Conservation (phyloP, 2,113 vertebrate genomes). For the Xenopus borealis region DNA sequence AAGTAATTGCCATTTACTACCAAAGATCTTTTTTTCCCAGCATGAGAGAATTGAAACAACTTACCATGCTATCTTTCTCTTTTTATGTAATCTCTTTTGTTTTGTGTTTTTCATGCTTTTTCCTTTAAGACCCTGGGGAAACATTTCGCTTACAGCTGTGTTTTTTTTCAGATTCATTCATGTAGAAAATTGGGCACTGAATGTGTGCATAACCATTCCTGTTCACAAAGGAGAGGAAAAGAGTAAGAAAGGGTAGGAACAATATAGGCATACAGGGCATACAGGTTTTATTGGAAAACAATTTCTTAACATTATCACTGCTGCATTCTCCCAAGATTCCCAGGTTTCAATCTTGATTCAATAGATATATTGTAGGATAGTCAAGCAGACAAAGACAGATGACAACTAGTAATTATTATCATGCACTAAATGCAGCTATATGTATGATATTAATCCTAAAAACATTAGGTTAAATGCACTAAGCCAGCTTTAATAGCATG, state of each 20-base stretch:
- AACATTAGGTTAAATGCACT: constrained; percentile 59
- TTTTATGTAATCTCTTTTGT: constrained; percentile 40
- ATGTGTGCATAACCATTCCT: constrained; percentile 68
- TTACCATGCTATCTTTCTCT: constrained; percentile 61
- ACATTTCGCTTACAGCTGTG: constrained; percentile 74
- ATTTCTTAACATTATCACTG: constrained; percentile 62
- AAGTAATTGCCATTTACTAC: constrained; percentile 65
- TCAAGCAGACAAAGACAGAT: constrained; percentile 60
- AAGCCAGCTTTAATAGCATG: constrained; percentile 55
- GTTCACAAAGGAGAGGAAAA: constrained; percentile 63
- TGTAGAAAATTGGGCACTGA: constrained; percentile 78
- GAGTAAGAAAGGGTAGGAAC: constrained; percentile 61
- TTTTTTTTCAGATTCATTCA: constrained; percentile 75
- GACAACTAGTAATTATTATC: constrained; percentile 62
- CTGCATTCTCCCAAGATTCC: constrained; percentile 71
- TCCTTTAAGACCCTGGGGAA: constrained; percentile 71
- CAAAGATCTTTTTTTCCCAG: constrained; percentile 69
- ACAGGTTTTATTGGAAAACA: constrained; percentile 67
- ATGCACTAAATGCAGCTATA: constrained; percentile 58
- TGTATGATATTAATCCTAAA: constrained; percentile 61
- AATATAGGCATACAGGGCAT: constrained; percentile 67
- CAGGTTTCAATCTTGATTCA: constrained; percentile 63
- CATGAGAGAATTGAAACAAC: constrained; percentile 70
- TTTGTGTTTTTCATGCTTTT: constrained; percentile 16
- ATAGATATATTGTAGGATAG: constrained; percentile 59